Percentiles rank a stretch among this genome's conserved stretches.
Evolutionary conservation across 2,797 vertebrate species (phyloP).

Genomic region (Urocyon cinereoargenteus): DNA sequence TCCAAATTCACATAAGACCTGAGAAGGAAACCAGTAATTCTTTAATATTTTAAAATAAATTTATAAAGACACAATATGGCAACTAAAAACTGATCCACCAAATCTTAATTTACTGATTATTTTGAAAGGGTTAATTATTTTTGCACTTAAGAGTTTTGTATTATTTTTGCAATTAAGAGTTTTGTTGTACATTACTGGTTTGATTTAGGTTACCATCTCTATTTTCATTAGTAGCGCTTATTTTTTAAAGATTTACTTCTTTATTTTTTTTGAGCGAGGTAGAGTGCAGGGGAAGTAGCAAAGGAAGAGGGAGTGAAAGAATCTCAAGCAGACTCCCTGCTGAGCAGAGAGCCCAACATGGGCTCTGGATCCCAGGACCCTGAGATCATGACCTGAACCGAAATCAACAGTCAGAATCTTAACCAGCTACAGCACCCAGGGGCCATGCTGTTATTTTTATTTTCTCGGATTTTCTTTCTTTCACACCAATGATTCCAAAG

Average conservation of each 20-base stretch:
- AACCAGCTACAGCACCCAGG: background rate
- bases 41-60: conserved; percentile 64
- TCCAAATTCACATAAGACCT: conserved; percentile 44
- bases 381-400: background rate
- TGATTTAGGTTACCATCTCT: background rate
- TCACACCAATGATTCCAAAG: background rate
- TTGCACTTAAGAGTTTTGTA: background rate
- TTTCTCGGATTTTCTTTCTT: background rate
- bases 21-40: background rate
- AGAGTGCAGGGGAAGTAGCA: background rate
- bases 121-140: background rate
- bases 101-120: background rate
- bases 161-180: background rate
- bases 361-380: background rate
- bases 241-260: background rate
- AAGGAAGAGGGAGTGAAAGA: background rate
- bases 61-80: background rate
- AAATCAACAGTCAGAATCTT: background rate
- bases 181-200: background rate
- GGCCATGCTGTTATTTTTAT: background rate
- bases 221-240: background rate
- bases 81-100: conserved; percentile 30
- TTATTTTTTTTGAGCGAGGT: background rate
- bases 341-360: background rate
- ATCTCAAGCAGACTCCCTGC: background rate